A percentile compares a stretch with the other conserved stretches of the same genome.
Evolutionary conservation across 1,140 invertebrate species (phyloP).

Genomic region (Galleria mellonella): DNA sequence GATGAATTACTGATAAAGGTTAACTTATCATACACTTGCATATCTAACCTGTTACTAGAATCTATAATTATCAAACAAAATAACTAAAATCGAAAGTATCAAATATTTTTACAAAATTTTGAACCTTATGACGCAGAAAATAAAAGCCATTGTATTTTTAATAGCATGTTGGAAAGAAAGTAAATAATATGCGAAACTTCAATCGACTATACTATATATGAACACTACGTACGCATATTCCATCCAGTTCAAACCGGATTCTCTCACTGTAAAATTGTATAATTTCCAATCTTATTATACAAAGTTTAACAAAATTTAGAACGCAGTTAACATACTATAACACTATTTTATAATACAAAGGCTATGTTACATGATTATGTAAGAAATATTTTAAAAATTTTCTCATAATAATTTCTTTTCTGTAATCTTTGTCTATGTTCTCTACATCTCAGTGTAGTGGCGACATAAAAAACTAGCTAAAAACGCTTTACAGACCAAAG

Average conservation of each 20-base stretch:
- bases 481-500: no score
- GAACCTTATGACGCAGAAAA: background rate
- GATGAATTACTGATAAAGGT: no score
- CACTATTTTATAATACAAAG: background rate
- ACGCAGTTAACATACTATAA: background rate
- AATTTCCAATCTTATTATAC: conserved; percentile 2
- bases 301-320: background rate
- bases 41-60: background rate
- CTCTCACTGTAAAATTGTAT: conserved; percentile 1
- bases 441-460: no score
- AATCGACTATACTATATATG: background rate
- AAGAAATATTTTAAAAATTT: no score
- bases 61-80: background rate
- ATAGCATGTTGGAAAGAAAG: background rate
- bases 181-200: conserved; percentile 1
- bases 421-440: no score
- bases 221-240: background rate
- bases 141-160: background rate
- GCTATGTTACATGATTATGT: no score
- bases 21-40: no score
- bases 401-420: no score
- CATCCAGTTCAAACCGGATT: conserved; percentile 1
- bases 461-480: no score
- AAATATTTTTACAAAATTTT: background rate
- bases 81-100: conserved; percentile 1